Evolutionary conservation across 1,140 invertebrate genomes (phyloP).

Genomic region (Harlomillsia oculata): DNA sequence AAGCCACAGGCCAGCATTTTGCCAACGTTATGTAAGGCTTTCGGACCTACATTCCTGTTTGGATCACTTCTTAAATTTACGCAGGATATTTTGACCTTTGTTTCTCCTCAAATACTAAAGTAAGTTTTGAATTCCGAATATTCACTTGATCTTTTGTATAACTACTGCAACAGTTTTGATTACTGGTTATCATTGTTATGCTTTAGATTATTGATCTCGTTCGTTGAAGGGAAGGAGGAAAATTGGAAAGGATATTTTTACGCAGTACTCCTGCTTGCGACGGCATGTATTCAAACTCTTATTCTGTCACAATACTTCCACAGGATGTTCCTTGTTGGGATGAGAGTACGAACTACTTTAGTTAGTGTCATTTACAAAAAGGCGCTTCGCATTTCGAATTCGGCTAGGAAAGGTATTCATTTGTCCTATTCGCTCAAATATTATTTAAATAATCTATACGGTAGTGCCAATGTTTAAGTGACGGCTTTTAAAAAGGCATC

Average conservation of each 20-base stretch:
- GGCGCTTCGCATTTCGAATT: constrained; percentile 60
- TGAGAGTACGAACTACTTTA: constrained; percentile 80
- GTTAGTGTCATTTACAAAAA: constrained; percentile 91
- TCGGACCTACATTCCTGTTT: constrained; percentile 44
- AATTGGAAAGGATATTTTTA: constrained; percentile 82
- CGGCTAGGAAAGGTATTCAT: constrained; percentile 54
- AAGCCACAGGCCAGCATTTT: constrained; percentile 35
- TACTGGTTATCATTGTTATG: too few species aligned
- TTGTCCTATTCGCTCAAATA: not conserved
- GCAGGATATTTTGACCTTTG: constrained; percentile 52
- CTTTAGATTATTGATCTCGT: constrained; percentile 60
- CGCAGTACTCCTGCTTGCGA: constrained; percentile 61
- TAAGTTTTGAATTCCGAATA: constrained; percentile 38
- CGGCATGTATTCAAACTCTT: constrained; percentile 76
- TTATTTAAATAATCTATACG: not conserved
- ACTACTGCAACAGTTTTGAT: too few species aligned
- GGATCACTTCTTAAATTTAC: constrained; percentile 44
- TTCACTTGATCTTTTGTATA: not conserved
- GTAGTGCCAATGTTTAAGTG: not conserved
- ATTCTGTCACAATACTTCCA: constrained; percentile 83
- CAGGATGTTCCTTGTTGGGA: constrained; percentile 80
- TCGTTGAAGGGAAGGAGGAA: constrained; percentile 51
- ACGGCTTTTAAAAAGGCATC: not conserved
- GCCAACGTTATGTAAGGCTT: constrained; percentile 43
- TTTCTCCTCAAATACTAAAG: constrained; percentile 45